A percentile compares a stretch with the other conserved stretches of the same genome.
Conservation (phyloP, 2,797 vertebrate genomes). For the Geotrypetes seraphini region DNA sequence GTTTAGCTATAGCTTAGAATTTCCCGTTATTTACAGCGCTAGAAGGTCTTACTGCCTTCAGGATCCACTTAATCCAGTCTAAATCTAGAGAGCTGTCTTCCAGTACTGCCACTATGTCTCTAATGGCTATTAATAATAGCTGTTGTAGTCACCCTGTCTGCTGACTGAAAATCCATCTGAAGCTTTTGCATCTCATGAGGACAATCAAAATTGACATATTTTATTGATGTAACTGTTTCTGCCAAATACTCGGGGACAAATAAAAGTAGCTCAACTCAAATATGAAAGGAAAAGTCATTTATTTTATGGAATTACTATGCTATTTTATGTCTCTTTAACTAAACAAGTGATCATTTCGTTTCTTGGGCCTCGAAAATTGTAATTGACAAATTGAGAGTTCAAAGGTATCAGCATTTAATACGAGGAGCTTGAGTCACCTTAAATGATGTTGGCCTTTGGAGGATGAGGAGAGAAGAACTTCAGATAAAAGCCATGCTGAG, state of each 20-base stretch:
- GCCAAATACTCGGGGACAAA: conserved; percentile 38
- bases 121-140: conserved; percentile 41
- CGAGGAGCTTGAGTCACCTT: too few relatives aligned
- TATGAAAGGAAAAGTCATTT: conserved; percentile 12
- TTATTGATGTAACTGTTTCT: conserved; percentile 44
- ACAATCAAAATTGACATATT: conserved; percentile 41
- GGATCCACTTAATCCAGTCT: conserved; percentile 37
- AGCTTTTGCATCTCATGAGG: conserved; percentile 35
- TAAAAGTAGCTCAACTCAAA: conserved; percentile 30
- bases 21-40: conserved; percentile 39
- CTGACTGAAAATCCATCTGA: conserved; percentile 38
- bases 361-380: too few relatives aligned
- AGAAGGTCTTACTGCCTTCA: conserved; percentile 22
- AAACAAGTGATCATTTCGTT: conserved; percentile 13
- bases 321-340: conserved; percentile 15
- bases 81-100: conserved; percentile 24
- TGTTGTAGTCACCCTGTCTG: conserved; percentile 24
- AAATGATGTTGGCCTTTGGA: too few relatives aligned
- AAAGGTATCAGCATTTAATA: too few relatives aligned
- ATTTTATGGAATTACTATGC: conserved; percentile 18
- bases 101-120: conserved; percentile 20
- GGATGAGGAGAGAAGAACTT: too few relatives aligned
- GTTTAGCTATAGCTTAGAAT: conserved; percentile 22
- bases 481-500: too few relatives aligned
- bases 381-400: too few relatives aligned